Conservation (phyloP, 2,113 vertebrate genomes). For the Hippocampus abdominalis region DNA sequence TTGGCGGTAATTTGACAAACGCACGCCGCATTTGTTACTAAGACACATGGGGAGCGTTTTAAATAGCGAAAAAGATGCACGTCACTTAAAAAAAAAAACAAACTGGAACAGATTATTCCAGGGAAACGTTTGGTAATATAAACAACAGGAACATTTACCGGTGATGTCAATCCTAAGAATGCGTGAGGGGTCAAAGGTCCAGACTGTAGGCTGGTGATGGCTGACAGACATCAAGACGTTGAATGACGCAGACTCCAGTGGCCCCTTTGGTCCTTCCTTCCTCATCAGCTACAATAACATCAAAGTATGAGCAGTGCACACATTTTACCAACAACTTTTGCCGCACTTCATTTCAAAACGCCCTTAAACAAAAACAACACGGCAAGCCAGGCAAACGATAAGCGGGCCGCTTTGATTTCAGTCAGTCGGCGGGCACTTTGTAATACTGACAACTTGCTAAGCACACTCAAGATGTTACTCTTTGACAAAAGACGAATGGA, state of each 20-base stretch:
- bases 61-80: background rate
- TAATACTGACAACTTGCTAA: too few relatives aligned
- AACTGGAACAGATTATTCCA: background rate
- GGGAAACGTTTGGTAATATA: background rate
- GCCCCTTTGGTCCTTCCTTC: background rate
- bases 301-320: background rate
- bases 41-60: background rate
- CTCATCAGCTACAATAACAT: background rate
- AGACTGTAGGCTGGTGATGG: background rate
- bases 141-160: background rate
- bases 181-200: background rate
- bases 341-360: background rate
- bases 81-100: background rate
- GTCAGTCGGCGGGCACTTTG: background rate
- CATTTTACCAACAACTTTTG: background rate
- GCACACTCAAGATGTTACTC: too few relatives aligned
- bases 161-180: background rate
- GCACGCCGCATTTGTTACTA: too few relatives aligned
- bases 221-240: background rate
- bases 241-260: background rate
- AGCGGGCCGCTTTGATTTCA: background rate
- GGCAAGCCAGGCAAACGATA: background rate
- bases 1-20: too few relatives aligned
- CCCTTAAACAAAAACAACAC: background rate
- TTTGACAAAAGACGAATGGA: too few relatives aligned